These are phyloP conservation scores for Lithophane socia DNA, from an alignment of 2,888 invertebrate genomes.

Conservation along the genomic window DNA sequence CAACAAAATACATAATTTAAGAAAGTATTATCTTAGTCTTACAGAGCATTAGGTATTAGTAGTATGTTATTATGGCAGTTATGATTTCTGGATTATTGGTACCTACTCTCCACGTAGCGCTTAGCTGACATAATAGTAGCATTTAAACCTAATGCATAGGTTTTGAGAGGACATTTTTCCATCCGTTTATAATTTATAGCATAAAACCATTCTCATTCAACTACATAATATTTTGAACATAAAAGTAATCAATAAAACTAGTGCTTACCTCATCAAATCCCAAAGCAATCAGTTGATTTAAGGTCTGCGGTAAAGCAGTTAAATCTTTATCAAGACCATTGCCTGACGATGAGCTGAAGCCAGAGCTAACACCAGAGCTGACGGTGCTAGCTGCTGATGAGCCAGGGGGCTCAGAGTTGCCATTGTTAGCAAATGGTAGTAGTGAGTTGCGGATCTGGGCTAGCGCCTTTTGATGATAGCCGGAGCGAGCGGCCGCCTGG, in stretches of 20 bases:
- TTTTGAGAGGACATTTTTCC: background rate
- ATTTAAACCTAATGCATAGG: background rate
- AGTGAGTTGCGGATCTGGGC: constrained; percentile 96
- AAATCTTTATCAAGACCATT: constrained; percentile 92
- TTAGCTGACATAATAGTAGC: background rate
- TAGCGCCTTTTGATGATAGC: constrained; percentile 96
- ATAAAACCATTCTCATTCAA: constrained; percentile 3
- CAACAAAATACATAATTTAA: background rate
- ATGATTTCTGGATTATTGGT: background rate
- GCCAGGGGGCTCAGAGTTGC: constrained; percentile 91
- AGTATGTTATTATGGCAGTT: background rate
- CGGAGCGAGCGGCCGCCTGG: constrained; percentile 93
- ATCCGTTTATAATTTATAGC: background rate
- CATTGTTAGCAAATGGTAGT: constrained; percentile 94
- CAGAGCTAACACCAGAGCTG: constrained; percentile 90
- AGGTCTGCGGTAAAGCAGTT: constrained; percentile 91
- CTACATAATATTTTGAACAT: background rate
- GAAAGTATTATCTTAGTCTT: constrained; percentile 1
- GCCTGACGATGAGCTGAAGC: constrained; percentile 90
- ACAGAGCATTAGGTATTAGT: background rate
- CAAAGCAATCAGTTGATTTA: constrained; percentile 92
- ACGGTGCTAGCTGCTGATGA: constrained; percentile 95
- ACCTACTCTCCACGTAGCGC: background rate
- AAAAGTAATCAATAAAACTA: constrained; percentile 8
- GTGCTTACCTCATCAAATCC: constrained; percentile 93